Evolutionary conservation across 2,113 vertebrate genomes (phyloP), one percentile per base, ranked within the genome.

Genomic region (Cebidichthys violaceus): DNA sequence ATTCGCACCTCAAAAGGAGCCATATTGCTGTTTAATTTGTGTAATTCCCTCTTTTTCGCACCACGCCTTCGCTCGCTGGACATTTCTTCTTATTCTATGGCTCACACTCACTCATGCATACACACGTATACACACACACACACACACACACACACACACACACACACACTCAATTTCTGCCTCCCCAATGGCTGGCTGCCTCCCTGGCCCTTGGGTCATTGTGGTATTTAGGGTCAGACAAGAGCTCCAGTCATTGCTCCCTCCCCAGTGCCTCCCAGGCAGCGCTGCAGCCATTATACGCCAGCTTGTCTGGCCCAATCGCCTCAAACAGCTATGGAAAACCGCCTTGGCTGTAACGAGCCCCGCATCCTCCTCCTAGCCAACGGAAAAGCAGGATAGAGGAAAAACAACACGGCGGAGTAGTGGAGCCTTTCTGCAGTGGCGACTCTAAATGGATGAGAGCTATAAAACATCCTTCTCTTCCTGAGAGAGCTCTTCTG

Each of bases 191-290:
- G 79, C 70, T 79, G 84, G 45, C 90, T 93, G 93, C 91, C 93
- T 93, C 70, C 84, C 90, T 92, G 88, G 89, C 92, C 92, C 76
- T 75, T 85, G 90, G 94, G 94, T 94, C 83, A 94, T 93, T 95
- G 86, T 95, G 96, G 96, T 96, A 96, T 96, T 96, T 10, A 20
- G 84, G 94, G 93, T 96, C 96, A 96, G 93, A 96, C 96, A 96
- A 96, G 92, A 94, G 94, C 90, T 84, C 84, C 91, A 96, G 95
- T 97, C 96, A 95, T 94, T 89, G 93, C 85, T 31, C 90, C 86
- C 95, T 95, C 96, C 92, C 93, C 13, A 17, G 87, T 83, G 93
- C 93, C 94, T 94, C 94, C 78, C 74, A 91, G 67, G 93, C 95
- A 88, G 81, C 74, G 11, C 80, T 70, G 80, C 83, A 88, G 86